Base-by-base conservation (phyloP, 2,113 vertebrate genomes). In the Grallaria varia region DNA sequence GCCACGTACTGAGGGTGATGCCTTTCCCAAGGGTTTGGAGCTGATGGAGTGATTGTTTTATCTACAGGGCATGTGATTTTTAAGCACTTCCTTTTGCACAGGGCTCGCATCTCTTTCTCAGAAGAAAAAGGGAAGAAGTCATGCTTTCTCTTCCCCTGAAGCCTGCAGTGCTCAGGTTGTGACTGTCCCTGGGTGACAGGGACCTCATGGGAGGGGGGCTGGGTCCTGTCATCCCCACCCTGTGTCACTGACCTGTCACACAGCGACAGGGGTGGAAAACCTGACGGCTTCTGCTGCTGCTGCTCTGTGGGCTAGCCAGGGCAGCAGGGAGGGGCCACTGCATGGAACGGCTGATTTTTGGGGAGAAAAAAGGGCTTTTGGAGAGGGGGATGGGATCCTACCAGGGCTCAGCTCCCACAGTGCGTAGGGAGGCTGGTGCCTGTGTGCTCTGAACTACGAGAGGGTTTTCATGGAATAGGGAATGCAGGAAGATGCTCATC, bases 381-480 rank as follows among this genome's bases (percentile, higher is more conserved):
- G 58, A 21, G 73, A 31, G 14, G 24, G 25, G 13, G 4, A 8
- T 2, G 5, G 27, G 49, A 20, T 60, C 28, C 12, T 45, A 0
- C 31, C 24, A 7, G 31, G 30, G 52, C 47, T 72, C 45, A 45
- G 73, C 56, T 40, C 17, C 3, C 4, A 1, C 4, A 0, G 1
- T 52, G 79, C 7, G 8, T 28, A 24, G 31, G 45, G 31, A 15
- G 37, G 64, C 10, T 7, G 15, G 47, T 35, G 64, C 49, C 45
- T 68, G 31, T 53, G 33, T 8, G 45, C 45, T 82, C 30, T 53
- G 55, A 35, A 2, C 40, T 2, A 2, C 47, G 72, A 45, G 37
- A 2, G 3, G 25, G 14, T n/a, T 14, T 25, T 68, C 9, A 0
- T 53, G 82, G 91, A 15, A 45, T 78, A 40, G 0, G 0, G 60